Evolutionary conservation across 2,888 invertebrate genomes (phyloP).

Genomic region (Chrysolina oricalcia): DNA sequence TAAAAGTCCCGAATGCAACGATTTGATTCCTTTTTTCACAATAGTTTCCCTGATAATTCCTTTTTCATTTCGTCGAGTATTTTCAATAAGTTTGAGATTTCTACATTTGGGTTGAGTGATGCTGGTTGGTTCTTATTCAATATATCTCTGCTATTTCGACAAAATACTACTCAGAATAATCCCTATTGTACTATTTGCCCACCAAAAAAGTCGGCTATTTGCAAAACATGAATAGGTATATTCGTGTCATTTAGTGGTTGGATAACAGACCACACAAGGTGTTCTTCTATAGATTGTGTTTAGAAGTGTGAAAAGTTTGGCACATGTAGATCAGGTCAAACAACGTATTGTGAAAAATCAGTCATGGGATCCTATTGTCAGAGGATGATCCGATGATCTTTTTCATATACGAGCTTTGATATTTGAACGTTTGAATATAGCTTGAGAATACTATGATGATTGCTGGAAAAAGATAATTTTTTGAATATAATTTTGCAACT

Average conservation of each 20-base stretch:
- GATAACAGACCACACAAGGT: conserved; percentile 41
- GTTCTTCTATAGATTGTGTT: conserved; percentile 18
- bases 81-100: too few species aligned
- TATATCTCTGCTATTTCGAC: not conserved
- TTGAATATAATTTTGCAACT: too few species aligned
- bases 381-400: not conserved
- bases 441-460: too few species aligned
- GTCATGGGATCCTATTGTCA: not conserved
- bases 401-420: not conserved
- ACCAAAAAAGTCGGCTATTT: not conserved
- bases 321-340: conserved; percentile 34
- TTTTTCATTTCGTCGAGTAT: too few species aligned
- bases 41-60: too few species aligned
- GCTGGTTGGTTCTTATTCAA: too few species aligned
- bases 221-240: conserved; percentile 37
- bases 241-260: conserved; percentile 43
- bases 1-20: too few species aligned
- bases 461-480: too few species aligned
- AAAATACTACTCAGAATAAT: not conserved
- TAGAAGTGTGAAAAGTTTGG: not conserved
- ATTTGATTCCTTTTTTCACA: too few species aligned
- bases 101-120: too few species aligned
- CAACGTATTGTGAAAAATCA: conserved; percentile 48
- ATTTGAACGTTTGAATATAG: too few species aligned
- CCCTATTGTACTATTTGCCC: not conserved